Base-by-base conservation (phyloP, 2,888 invertebrate genomes). In the Conistra vaccinii region DNA sequence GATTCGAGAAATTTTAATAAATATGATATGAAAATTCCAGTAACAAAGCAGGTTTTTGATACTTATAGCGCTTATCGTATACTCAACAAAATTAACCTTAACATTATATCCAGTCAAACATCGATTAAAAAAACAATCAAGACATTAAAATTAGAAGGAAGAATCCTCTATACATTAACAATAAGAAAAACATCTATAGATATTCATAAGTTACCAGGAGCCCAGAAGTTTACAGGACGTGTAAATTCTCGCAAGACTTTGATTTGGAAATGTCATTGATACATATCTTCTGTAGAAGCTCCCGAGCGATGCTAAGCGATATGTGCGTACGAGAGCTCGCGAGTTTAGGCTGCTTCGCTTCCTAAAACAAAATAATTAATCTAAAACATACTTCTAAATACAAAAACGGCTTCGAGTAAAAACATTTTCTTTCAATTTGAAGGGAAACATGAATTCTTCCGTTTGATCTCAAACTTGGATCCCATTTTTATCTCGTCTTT, bases 221-320 rank as follows among this genome's bases (percentile, higher is more conserved):
- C 45, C 4, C 84, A 91, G 80, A 88, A 82, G 72, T 81, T 95
- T 95, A 98, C 87, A 98, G 97, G 84, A 98, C 98, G 92, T 98
- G 98, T 80, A 98, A 96, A 94, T 98, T 98, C 94, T 98, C 98
- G 94, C 98, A 98, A 79, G 98, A 98, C 93, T 98, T 98, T 20
- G 98, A 98, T 94, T 98, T 98, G 78, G 98, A 97, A 88, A 98
- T 98, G 93, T 98, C 98, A 91, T 98, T 98, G 92, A 98, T 97
- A 94, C 98, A 98, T 92, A 98, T 98, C 96, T 98, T 98, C 92
- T 98, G 98, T 29, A 98, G 96, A 71, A 98, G 97, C 92, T 98
- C 98, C 86, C 98, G 97, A 17, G 98, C 98, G 89, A 98, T 97
- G 94, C 98, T 98, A 87, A 98, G 96, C 75, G 98, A 98, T 87